Evolutionary conservation across 2,797 vertebrate species (phyloP), one percentile per base, ranked within the genome.

Genomic region (Enteromius fasciolatus): DNA sequence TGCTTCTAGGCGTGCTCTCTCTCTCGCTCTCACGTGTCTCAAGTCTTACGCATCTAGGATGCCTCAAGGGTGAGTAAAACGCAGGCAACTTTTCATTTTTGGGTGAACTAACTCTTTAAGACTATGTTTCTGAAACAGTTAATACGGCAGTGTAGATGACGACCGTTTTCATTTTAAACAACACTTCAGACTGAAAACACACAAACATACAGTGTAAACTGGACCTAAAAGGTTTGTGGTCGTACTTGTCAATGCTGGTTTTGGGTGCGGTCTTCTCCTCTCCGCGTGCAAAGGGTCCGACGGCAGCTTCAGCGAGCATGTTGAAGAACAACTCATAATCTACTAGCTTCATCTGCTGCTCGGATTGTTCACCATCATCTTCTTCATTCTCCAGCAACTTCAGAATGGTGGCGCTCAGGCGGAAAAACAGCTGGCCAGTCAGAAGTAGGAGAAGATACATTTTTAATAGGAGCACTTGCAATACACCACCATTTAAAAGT

Each of bases 241-340:
- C 97, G 95, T 93, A 99, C 98, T 99, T 99, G 91, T 99, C 98
- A 78, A 93, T 61, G 74, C 81, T 90, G 84, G 94, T 93, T 93
- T 97, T 96, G 76, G 93, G 92, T 44, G 96, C 94, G 80, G 93
- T 98, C 93, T 99, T 99, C 93, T 99, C 98, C 92, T 99, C 98
- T 76, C 97, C 98, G 74, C 96, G 94, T 73, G 98, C 98, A 86
- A 99, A 99, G 0, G 97, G 95, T 73, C 98, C 97, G 6, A 96
- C 95, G 0, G 97, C 96, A 20, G 97, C 96, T 39, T 98, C 97
- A 67, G 96, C 95, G 92, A 99, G 96, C 86, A 98, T 94, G 83
- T 31, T 93, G 90, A 99, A 95, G 74, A 99, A 90, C 63, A 95
- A 87, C 87, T 99, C 96, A 0, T 97, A 95, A 67, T 97, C 96